Evolutionary conservation across 2,888 invertebrate species (phyloP), one percentile per base, ranked within the genome.

Genomic region (Unio pictorum): DNA sequence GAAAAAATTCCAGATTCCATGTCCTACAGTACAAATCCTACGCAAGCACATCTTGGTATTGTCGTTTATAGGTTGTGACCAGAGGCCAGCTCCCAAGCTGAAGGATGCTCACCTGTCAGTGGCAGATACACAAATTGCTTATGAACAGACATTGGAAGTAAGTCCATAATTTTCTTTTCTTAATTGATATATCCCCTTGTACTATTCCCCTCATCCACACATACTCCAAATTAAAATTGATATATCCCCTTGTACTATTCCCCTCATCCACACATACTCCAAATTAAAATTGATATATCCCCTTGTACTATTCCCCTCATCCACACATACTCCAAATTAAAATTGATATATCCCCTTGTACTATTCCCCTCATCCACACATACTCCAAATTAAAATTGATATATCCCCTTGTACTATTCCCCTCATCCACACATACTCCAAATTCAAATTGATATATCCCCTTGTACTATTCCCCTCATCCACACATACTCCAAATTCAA

Each of bases 21-120:
- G 92, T 80, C 93, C 93, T 3, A 85, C 88, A 26, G 92, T 92
- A 20, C 89, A 93, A 30, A 78, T 91, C 1, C 86, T 92, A 66
- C 91, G 91, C 81, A 92, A 92, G 75, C 92, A 93, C 84, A 89
- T 93, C 15, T 85, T 93, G 54, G 90, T 93, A 8, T 92, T 93
- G 92, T 89, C 91, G 1, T 92, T 93, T 80, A 91, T 93, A 73
- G 93, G 93, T 1, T 83, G 87, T 20, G 89, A 92, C 63, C 89
- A 89, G 54, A 80, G 83, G 62, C 90, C 92, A 23, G 92, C 93
- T 3, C 92, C 92, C 1, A 91, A 92, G 80, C 87, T 93, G 45
- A 91, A 91, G 72, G 91, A 92, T 69, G 91, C 91, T 8, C 76
- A 78, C 5, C 87, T 92, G 71, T 84, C 86, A 4, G 68, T 80